Conservation (phyloP, 2,888 invertebrate genomes). For the Conops quadrifasciatus region DNA sequence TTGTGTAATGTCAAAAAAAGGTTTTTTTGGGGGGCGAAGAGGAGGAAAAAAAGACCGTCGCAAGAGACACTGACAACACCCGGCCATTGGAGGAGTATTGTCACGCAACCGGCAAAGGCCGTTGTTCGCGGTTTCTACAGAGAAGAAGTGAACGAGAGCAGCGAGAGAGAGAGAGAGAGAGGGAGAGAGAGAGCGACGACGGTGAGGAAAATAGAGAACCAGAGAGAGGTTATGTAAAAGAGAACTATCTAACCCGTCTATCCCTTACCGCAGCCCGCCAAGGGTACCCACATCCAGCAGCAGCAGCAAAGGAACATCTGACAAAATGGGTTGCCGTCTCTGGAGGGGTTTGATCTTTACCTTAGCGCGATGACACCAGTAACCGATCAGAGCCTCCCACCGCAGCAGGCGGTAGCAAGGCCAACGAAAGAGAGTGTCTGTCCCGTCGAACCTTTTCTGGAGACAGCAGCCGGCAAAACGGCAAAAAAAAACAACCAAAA, state of each 20-base stretch:
- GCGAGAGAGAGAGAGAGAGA: background rate
- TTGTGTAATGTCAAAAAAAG: slow-evolving; percentile 16
- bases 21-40: background rate
- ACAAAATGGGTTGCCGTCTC: background rate
- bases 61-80: no score
- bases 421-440: background rate
- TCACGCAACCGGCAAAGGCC: no score
- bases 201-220: slow-evolving; percentile 30
- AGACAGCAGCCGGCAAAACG: slow-evolving; percentile 20
- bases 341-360: slow-evolving; percentile 56
- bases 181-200: slow-evolving; percentile 12
- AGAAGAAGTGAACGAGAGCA: background rate
- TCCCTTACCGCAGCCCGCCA: background rate
- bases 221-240: slow-evolving; percentile 12
- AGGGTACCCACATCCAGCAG: background rate
- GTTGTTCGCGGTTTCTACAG: background rate
- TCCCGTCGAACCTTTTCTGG: slow-evolving; percentile 21
- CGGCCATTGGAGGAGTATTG: no score
- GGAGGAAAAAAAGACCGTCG: background rate
- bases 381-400: slow-evolving; percentile 9
- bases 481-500: slow-evolving; percentile 24
- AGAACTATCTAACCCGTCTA: background rate
- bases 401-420: slow-evolving; percentile 10
- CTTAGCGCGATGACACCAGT: slow-evolving; percentile 48
- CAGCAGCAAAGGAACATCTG: background rate